phyloP scores from a whole-genome alignment of 1,140 invertebrate genomes.

The Daktulosphaira vitifoliae region DNA sequence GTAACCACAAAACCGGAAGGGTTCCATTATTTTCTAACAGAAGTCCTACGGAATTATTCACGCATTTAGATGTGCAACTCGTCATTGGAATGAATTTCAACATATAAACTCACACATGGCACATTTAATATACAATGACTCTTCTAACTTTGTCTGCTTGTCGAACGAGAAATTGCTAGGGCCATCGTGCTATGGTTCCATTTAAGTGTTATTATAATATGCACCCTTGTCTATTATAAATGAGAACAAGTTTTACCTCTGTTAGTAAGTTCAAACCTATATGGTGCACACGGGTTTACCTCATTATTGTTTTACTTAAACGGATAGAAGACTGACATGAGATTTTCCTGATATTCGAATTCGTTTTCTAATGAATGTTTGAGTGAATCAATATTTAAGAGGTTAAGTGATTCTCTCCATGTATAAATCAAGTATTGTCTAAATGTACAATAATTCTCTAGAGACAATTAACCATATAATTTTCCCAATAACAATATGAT shows the following conservation, averaged over 20 bases:
- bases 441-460: too few relatives aligned
- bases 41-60: slow-evolving; percentile 10
- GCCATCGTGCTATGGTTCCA: neutral
- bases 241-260: neutral
- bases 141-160: neutral
- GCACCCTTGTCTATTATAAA: slow-evolving; percentile 13
- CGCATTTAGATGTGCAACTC: slow-evolving; percentile 20
- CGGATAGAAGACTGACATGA: too few relatives aligned
- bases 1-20: slow-evolving; percentile 13
- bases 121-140: too few relatives aligned
- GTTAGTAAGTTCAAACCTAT: neutral
- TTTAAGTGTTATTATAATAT: slow-evolving; percentile 22
- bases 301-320: slow-evolving; percentile 25
- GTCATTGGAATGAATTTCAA: slow-evolving; percentile 17
- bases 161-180: neutral
- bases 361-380: too few relatives aligned
- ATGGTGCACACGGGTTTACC: neutral
- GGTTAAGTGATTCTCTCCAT: too few relatives aligned
- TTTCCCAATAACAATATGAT: too few relatives aligned
- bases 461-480: too few relatives aligned
- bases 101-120: neutral
- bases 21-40: neutral
- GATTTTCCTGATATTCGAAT: too few relatives aligned
- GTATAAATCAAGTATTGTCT: too few relatives aligned
- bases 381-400: too few relatives aligned